Conservation (phyloP, 37 sponge, comb jelly and placozoan species). For the Axinella damicornis region DNA sequence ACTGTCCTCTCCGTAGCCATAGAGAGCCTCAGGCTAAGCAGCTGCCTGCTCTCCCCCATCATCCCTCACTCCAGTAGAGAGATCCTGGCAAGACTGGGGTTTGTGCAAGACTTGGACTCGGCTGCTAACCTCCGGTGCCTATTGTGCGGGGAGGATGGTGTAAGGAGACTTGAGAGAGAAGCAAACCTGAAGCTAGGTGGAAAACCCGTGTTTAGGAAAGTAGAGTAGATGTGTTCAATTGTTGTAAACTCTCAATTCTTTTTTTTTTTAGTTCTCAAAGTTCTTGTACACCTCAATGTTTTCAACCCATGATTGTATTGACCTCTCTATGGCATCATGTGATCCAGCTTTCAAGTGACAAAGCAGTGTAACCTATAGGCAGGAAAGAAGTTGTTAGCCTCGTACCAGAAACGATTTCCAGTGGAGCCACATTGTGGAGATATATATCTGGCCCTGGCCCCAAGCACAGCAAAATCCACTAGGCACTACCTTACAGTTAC, state of each 20-base stretch:
- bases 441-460: slow-evolving; percentile 25
- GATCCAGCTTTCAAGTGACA: too few species aligned
- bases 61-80: slow-evolving; percentile 45
- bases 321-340: too few species aligned
- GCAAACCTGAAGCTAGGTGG: not conserved
- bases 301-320: too few species aligned
- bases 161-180: not conserved
- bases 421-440: slow-evolving; percentile 54
- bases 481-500: too few species aligned
- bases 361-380: too few species aligned
- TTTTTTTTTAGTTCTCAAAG: too few species aligned
- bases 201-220: slow-evolving; percentile 35
- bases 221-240: not conserved
- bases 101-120: not conserved
- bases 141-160: not conserved
- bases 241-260: too few species aligned
- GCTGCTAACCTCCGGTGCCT: slow-evolving; percentile 1
- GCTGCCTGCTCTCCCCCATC: slow-evolving; percentile 68
- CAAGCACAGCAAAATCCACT: too few species aligned
- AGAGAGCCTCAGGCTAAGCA: slow-evolving; percentile 66
- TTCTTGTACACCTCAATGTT: too few species aligned
- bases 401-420: slow-evolving; percentile 28
- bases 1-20: slow-evolving; percentile 49
- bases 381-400: slow-evolving; percentile 37
- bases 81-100: slow-evolving; percentile 50